A percentile compares a stretch with the other conserved stretches of the same genome.
Evolutionary conservation across 1,140 invertebrate genomes (phyloP).

Genomic region (Drosophila quadrilineata): DNA sequence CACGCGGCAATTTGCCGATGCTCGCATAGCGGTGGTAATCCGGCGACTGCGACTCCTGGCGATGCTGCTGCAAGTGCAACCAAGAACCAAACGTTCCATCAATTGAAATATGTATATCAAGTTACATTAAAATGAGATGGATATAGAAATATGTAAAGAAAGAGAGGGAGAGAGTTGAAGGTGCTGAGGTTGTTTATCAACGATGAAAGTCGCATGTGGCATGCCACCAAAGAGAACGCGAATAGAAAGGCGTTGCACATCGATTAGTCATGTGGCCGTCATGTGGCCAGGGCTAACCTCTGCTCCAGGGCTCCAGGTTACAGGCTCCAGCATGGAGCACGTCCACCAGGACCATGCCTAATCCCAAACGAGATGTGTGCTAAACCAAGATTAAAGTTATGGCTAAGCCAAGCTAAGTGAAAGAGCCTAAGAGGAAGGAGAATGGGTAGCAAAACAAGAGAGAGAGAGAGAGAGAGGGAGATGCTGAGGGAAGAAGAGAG

Average conservation of each 20-base stretch:
- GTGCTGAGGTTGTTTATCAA: conserved; percentile 56
- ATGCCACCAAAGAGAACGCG: conserved; percentile 19
- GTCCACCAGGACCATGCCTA: too few species aligned
- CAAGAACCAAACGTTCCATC: conserved; percentile 14
- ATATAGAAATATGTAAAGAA: too few species aligned
- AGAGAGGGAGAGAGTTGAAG: too few species aligned
- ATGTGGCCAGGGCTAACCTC: neutral
- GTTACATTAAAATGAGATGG: conserved; percentile 1
- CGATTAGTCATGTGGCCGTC: conserved; percentile 60
- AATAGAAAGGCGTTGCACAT: conserved; percentile 63
- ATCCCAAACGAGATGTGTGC: neutral
- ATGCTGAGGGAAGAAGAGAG: neutral
- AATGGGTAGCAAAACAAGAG: neutral
- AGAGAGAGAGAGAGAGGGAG: neutral
- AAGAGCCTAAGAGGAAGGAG: neutral
- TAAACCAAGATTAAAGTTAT: too few species aligned
- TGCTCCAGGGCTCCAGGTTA: conserved; percentile 6
- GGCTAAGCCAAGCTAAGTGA: neutral
- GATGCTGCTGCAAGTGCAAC: conserved; percentile 67
- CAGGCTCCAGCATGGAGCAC: neutral
- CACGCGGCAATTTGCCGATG: conserved; percentile 77
- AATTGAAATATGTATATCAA: conserved; percentile 29
- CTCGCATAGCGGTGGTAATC: conserved; percentile 80
- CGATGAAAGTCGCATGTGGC: conserved; percentile 61
- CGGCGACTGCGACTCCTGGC: conserved; percentile 79